phyloP scores from a whole-genome alignment of 2,888 invertebrate species.

The Helleia helle region DNA sequence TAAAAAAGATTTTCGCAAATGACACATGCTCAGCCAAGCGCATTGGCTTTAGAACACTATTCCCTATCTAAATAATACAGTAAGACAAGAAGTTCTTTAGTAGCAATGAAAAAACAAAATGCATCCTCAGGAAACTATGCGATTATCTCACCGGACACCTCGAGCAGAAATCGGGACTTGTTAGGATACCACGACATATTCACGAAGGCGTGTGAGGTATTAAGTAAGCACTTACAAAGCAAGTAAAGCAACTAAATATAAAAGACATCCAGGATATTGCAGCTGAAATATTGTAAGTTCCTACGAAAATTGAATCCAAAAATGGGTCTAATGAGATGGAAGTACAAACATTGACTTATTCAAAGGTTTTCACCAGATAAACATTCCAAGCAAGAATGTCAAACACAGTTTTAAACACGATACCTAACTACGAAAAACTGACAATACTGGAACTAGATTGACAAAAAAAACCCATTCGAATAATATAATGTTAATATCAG shows the following conservation, averaged over 20 bases:
- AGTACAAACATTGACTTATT: neutral
- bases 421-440: neutral
- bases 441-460: neutral
- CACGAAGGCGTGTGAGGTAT: neutral
- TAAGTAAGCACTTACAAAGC: conserved; percentile 5
- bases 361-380: neutral
- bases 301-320: neutral
- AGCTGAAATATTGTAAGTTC: neutral
- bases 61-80: neutral
- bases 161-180: conserved; percentile 30
- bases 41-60: neutral
- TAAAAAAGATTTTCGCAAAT: neutral
- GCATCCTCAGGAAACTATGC: conserved; percentile 10
- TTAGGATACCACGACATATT: neutral
- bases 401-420: neutral
- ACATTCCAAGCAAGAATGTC: neutral
- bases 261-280: conserved; percentile 4
- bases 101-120: neutral
- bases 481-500: neutral
- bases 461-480: neutral
- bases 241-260: conserved; percentile 11
- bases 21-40: conserved; percentile 4
- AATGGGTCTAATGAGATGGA: neutral
- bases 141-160: conserved; percentile 30
- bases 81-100: neutral